A percentile compares a stretch with the other conserved stretches of the same genome.
phyloP scores from a whole-genome alignment of 92 coral and sea anemone species.

The Zoanthus sociatus region DNA sequence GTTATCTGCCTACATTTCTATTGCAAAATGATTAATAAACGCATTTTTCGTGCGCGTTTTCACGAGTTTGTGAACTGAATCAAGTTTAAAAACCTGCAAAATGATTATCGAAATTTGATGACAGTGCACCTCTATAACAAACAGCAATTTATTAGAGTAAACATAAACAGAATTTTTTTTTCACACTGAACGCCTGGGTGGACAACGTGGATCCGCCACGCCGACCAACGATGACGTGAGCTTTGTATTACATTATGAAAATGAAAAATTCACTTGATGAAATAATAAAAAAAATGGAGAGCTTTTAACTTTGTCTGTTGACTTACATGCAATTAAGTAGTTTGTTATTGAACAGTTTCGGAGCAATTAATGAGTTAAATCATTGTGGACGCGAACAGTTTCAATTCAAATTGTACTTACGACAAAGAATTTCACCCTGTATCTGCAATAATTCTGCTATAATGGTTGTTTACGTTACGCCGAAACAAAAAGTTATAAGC shows the following conservation, averaged over 20 bases:
- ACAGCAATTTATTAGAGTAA: background rate
- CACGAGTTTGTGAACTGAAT: too few species aligned
- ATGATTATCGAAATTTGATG: too few species aligned
- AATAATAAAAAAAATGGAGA: background rate
- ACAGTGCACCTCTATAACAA: background rate
- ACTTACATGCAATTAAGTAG: slow-evolving; percentile 10
- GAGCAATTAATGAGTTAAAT: slow-evolving; percentile 7
- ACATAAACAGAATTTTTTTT: slow-evolving; percentile 11
- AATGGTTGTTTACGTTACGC: background rate
- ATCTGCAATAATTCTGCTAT: background rate
- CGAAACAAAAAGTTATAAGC: background rate
- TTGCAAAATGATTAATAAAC: too few species aligned
- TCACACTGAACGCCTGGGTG: background rate
- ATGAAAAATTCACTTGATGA: background rate
- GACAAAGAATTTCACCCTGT: background rate
- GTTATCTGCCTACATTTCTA: too few species aligned
- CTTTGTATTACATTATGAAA: background rate
- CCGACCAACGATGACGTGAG: slow-evolving; percentile 27
- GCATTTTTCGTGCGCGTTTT: too few species aligned
- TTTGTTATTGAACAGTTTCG: background rate
- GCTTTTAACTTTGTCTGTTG: background rate
- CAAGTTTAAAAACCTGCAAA: too few species aligned
- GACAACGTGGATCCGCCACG: slow-evolving; percentile 37
- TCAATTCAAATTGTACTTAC: slow-evolving; percentile 4
- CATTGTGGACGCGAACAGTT: background rate